These are phyloP conservation scores for Perca schrenkii DNA, from an alignment of 2,113 vertebrate genomes.

Conservation along the genomic window DNA sequence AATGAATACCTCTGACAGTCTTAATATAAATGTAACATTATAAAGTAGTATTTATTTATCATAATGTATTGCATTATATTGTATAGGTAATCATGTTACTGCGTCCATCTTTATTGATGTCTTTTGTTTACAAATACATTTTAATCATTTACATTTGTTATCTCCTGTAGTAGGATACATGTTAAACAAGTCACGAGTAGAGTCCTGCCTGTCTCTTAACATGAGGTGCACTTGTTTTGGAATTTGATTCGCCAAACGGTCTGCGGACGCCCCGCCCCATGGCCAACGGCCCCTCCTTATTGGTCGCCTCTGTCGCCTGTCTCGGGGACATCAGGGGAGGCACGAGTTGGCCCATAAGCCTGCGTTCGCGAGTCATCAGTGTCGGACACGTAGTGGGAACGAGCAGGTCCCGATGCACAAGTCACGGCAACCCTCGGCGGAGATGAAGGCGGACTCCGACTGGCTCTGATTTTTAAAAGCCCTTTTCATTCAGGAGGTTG, in stretches of 20 bases:
- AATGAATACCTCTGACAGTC: neutral
- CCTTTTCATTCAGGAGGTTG: slow-evolving; percentile 84
- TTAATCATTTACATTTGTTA: neutral
- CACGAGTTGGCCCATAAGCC: slow-evolving; percentile 85
- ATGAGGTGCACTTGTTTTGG: slow-evolving; percentile 82
- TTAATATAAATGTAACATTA: neutral
- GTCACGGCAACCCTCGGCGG: slow-evolving; percentile 83
- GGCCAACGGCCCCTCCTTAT: slow-evolving; percentile 56
- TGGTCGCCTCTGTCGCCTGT: slow-evolving; percentile 78
- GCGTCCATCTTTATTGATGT: neutral
- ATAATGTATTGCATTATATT: neutral
- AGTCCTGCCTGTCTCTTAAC: slow-evolving; percentile 73
- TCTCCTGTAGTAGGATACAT: slow-evolving; percentile 28
- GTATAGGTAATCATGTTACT: neutral
- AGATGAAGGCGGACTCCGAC: slow-evolving; percentile 87
- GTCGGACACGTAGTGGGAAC: slow-evolving; percentile 83
- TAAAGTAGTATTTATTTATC: neutral
- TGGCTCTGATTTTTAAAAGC: slow-evolving; percentile 85
- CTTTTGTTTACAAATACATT: neutral
- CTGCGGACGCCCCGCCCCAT: slow-evolving; percentile 75
- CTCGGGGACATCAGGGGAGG: slow-evolving; percentile 78
- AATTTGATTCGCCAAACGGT: slow-evolving; percentile 76
- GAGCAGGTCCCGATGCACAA: slow-evolving; percentile 84
- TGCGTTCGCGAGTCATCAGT: slow-evolving; percentile 78
- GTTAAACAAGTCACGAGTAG: slow-evolving; percentile 79